These are phyloP conservation scores for Epinephelus moara DNA, from an alignment of 2,113 vertebrate genomes.

Conservation along the genomic window DNA sequence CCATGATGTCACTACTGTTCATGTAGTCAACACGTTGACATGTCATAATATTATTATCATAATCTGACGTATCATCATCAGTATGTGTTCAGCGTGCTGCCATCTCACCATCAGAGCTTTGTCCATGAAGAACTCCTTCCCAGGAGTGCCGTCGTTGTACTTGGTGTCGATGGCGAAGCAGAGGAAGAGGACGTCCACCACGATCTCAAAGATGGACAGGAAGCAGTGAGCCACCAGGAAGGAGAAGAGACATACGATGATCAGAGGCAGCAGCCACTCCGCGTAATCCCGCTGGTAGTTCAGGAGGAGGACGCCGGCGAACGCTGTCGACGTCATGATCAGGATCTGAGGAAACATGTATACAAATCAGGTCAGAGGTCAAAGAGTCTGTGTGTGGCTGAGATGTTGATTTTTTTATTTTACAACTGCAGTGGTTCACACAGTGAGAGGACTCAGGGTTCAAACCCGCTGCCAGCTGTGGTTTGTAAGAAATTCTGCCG, in stretches of 20 bases:
- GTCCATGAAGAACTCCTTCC: slow-evolving; percentile 98
- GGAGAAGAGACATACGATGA: slow-evolving; percentile 97
- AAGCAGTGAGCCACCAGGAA: slow-evolving; percentile 99
- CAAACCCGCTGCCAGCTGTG: too few species aligned
- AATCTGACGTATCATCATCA: too few species aligned
- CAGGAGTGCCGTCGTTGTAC: slow-evolving; percentile 96
- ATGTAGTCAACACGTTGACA: too few species aligned
- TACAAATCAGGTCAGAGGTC: too few species aligned
- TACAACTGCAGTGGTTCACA: too few species aligned
- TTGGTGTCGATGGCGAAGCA: slow-evolving; percentile 99
- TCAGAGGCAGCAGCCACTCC: slow-evolving; percentile 95
- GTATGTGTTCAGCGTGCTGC: too few species aligned
- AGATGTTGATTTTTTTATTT: too few species aligned
- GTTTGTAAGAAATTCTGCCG: too few species aligned
- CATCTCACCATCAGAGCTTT: slow-evolving; percentile 96
- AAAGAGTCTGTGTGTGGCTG: too few species aligned
- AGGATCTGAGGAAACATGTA: slow-evolving; percentile 85
- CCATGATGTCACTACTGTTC: too few species aligned
- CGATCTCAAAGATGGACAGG: slow-evolving; percentile 98
- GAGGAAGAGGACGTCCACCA: slow-evolving; percentile 98
- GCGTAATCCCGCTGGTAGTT: slow-evolving; percentile 96
- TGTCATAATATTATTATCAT: too few species aligned
- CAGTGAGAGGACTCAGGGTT: too few species aligned
- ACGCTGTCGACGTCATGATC: slow-evolving; percentile 93
- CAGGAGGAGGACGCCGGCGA: slow-evolving; percentile 93